Conservation (phyloP, 2,888 invertebrate genomes). For the Dryococelus australis region DNA sequence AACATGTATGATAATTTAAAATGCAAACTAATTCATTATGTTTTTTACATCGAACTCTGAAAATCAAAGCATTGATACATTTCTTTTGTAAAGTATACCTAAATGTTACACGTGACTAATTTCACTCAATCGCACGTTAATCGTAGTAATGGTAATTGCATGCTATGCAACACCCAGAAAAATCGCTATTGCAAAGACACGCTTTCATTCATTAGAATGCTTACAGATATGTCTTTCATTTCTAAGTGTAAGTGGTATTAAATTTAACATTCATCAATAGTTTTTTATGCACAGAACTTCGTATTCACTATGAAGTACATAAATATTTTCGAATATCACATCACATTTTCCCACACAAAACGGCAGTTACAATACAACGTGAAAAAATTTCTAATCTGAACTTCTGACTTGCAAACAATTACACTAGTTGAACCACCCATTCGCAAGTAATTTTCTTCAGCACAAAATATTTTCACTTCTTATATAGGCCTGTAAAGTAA, state of each 20-base stretch:
- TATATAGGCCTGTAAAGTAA: slow-evolving; percentile 7
- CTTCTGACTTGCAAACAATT: slow-evolving; percentile 9
- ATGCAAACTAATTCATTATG: too few species aligned
- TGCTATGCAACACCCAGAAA: neutral
- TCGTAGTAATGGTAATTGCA: neutral
- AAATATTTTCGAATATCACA: neutral
- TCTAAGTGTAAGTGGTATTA: neutral
- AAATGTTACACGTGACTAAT: neutral
- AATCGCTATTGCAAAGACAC: neutral
- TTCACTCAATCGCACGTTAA: neutral
- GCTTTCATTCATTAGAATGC: neutral
- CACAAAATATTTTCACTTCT: neutral
- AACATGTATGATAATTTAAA: too few species aligned
- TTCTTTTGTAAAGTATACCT: neutral
- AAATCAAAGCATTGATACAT: neutral
- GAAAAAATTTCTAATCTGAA: neutral
- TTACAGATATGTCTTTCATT: neutral
- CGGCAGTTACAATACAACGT: neutral
- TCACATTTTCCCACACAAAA: slow-evolving; percentile 2
- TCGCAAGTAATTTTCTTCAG: slow-evolving; percentile 1
- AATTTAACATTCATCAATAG: neutral
- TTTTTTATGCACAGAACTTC: neutral
- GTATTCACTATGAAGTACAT: slow-evolving; percentile 1
- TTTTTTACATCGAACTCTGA: neutral
- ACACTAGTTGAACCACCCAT: slow-evolving; percentile 6